These are phyloP conservation scores for Sparidentex hasta DNA, from an alignment of 2,797 vertebrate genomes.

Conservation along the genomic window DNA sequence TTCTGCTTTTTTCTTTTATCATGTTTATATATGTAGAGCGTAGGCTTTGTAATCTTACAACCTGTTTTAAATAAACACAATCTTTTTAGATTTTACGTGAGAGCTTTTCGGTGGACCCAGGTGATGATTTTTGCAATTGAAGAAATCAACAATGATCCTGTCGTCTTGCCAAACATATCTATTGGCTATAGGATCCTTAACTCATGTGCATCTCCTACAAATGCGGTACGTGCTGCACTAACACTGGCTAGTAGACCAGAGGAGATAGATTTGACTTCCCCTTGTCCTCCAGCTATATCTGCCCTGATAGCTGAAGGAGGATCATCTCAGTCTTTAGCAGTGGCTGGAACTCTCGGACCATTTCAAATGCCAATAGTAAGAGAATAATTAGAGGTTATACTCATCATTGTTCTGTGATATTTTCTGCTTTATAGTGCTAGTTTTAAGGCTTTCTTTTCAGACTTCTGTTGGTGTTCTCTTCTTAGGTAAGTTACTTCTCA, in stretches of 20 bases:
- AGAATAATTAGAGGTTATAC: neutral
- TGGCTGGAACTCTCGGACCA: slow-evolving; percentile 82
- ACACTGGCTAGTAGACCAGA: slow-evolving; percentile 71
- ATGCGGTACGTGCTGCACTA: slow-evolving; percentile 79
- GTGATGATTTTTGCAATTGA: slow-evolving; percentile 86
- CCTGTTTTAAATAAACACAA: too few species aligned
- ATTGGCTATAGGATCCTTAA: slow-evolving; percentile 85
- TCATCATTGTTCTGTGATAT: neutral
- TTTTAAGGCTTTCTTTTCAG: neutral
- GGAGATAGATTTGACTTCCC: slow-evolving; percentile 28
- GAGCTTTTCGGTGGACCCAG: slow-evolving; percentile 85
- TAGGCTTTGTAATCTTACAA: neutral
- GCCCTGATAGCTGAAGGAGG: slow-evolving; percentile 84
- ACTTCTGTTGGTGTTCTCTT: neutral
- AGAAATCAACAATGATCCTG: slow-evolving; percentile 82
- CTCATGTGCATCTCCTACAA: slow-evolving; percentile 85
- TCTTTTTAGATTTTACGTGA: slow-evolving; percentile 80
- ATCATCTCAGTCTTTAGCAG: slow-evolving; percentile 84
- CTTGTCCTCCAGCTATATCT: slow-evolving; percentile 78
- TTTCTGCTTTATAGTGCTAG: neutral
- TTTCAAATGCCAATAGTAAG: slow-evolving; percentile 85
- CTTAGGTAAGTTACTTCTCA: slow-evolving; percentile 88
- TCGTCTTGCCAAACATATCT: slow-evolving; percentile 82
- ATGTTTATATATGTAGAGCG: neutral
- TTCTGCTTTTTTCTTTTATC: neutral